These are phyloP conservation scores for Diadophis punctatus DNA, from an alignment of 2,113 vertebrate species.

Conservation along the genomic window DNA sequence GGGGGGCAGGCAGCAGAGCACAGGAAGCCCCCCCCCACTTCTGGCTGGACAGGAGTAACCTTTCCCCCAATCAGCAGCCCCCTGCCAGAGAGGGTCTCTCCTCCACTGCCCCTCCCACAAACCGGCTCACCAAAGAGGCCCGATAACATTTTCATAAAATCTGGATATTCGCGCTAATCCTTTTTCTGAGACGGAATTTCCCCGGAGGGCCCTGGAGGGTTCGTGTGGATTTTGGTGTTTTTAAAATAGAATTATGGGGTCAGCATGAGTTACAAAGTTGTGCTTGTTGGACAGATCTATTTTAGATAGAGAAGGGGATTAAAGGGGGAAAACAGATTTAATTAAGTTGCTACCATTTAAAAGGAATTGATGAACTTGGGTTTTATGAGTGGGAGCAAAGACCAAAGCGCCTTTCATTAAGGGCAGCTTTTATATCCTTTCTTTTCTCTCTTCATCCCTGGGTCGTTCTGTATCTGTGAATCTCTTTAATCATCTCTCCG, in stretches of 20 bases:
- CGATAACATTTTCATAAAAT: conserved; percentile 59
- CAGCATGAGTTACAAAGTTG: conserved; percentile 75
- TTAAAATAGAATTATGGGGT: conserved; percentile 77
- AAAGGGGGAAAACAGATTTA: conserved; percentile 75
- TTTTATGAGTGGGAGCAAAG: conserved; percentile 65
- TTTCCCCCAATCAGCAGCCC: background rate
- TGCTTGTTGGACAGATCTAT: conserved; percentile 77
- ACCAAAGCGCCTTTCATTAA: conserved; percentile 48
- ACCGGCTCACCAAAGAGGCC: background rate
- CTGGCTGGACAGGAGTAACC: background rate
- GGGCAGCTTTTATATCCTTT: conserved; percentile 68
- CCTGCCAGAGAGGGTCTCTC: background rate
- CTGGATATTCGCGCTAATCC: conserved; percentile 71
- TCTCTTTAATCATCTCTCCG: conserved; percentile 71
- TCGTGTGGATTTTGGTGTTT: conserved; percentile 74
- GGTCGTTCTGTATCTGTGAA: conserved; percentile 66
- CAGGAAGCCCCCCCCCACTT: background rate
- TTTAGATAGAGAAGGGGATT: conserved; percentile 80
- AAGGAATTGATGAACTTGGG: conserved; percentile 78
- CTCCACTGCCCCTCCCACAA: background rate
- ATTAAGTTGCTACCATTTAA: conserved; percentile 86
- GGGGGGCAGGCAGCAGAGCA: background rate
- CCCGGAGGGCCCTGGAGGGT: conserved; percentile 71
- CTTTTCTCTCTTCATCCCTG: conserved; percentile 60
- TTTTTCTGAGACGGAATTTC: conserved; percentile 72